phyloP scores from a whole-genome alignment of 2,797 vertebrate species.

The Clarias laeviceps region DNA sequence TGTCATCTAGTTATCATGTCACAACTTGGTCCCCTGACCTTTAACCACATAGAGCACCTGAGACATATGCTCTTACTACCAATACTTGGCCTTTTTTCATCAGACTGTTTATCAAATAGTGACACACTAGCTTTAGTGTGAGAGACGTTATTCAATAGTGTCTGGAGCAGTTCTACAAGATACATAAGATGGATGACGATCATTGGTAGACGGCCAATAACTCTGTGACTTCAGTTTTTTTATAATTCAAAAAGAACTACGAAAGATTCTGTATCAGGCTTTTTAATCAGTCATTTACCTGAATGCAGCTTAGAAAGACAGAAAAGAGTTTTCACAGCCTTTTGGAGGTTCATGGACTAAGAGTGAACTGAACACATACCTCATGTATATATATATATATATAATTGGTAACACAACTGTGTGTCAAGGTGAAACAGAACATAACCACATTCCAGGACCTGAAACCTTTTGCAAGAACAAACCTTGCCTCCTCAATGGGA shows the following conservation, averaged over 20 bases:
- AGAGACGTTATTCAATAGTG: background rate
- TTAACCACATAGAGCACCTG: background rate
- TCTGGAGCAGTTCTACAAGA: background rate
- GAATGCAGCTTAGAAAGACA: background rate
- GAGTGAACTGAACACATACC: background rate
- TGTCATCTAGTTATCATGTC: background rate
- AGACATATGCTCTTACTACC: background rate
- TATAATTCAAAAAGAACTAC: background rate
- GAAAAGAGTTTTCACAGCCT: background rate
- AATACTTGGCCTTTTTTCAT: background rate
- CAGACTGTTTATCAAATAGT: background rate
- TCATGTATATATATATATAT: background rate
- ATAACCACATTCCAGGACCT: background rate
- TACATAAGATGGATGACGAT: background rate
- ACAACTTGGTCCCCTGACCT: background rate
- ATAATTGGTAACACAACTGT: background rate
- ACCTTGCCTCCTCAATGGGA: background rate
- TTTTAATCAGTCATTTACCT: background rate
- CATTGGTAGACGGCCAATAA: no score
- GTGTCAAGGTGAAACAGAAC: background rate
- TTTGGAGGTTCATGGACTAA: background rate
- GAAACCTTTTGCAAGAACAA: background rate
- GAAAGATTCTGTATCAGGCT: background rate
- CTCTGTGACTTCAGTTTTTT: background rate
- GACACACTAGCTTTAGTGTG: background rate